Base-by-base conservation (phyloP, 2,888 invertebrate species). In the Eupsilia transversa region DNA sequence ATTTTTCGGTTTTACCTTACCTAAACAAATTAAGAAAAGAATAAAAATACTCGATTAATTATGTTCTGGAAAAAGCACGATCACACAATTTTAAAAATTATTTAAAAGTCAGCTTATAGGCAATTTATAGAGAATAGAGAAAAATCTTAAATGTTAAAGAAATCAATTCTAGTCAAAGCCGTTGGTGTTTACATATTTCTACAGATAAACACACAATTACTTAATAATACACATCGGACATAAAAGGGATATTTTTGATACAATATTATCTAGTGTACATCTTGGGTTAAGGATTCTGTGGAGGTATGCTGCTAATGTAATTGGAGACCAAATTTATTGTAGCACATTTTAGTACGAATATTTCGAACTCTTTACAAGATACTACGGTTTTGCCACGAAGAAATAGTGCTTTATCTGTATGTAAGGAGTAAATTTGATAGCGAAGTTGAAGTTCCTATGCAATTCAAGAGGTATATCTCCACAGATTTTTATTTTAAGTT, bases 181-280 rank as follows among this genome's bases (percentile, higher is more conserved):
- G 49, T 35, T 57, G 27, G 20, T 14, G 20, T 63, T 41, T 17
- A 49, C 12, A 56, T 33, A 56, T 71, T 75, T 54, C n/a, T 41
- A 43, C 10, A 49, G 41, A 74, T 49, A 59, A n/a, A 35, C 5
- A 65, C 17, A 52, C 41, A 60, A 52, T 43, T 60, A 30, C 6
- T 57, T 52, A 46, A 17, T 17, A 33, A 74, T 23, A 35, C 12
- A 30, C 23, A 57, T 20, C 30, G 46, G 57, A 65, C 12, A n/a
- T 3, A 54, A 30, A 64, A 73, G 33, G 65, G n/a, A 56, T 78
- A 80, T 74, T 78, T 77, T 78, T 66, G 17, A 74, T 74, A 80
- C 33, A 66, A 43, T 30, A 49, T 66, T 74, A 61, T 65, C 35
- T 61, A 61, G 1, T 2, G 6, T 5, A 33, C 23, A 35, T 33